Evolutionary conservation across 1,140 invertebrate genomes (phyloP).

Genomic region (Ceratoteleas bidentatus): DNA sequence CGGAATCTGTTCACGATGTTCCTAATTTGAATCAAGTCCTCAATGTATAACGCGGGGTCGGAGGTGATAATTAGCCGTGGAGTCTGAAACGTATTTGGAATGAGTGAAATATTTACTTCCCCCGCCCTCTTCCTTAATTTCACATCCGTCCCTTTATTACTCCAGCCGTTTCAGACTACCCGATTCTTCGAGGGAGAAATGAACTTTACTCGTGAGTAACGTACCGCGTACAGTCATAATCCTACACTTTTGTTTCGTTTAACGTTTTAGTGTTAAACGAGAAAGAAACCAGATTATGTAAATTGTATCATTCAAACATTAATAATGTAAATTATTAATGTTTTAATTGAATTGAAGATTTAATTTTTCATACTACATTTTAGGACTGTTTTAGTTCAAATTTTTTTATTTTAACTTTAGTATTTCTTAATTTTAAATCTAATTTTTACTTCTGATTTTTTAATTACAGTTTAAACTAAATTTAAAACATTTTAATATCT

Average conservation of each 20-base stretch:
- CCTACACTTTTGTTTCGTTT: neutral
- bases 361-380: too few relatives aligned
- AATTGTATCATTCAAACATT: too few relatives aligned
- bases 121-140: neutral
- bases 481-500: too few relatives aligned
- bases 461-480: too few relatives aligned
- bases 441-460: neutral
- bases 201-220: conserved; percentile 28
- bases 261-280: neutral
- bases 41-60: conserved; percentile 67
- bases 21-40: conserved; percentile 29
- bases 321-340: too few relatives aligned
- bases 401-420: too few relatives aligned
- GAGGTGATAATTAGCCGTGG: conserved; percentile 78
- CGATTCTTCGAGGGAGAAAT: conserved; percentile 37
- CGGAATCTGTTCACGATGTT: conserved; percentile 14
- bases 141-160: conserved; percentile 36
- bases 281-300: too few relatives aligned
- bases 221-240: neutral
- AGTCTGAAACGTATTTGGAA: conserved; percentile 75
- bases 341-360: too few relatives aligned
- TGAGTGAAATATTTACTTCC: conserved; percentile 62
- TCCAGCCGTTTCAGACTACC: conserved; percentile 19
- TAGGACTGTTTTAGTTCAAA: too few relatives aligned
- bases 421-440: neutral